Conservation (phyloP, 2,888 invertebrate genomes). For the Auanema freiburgensis region DNA sequence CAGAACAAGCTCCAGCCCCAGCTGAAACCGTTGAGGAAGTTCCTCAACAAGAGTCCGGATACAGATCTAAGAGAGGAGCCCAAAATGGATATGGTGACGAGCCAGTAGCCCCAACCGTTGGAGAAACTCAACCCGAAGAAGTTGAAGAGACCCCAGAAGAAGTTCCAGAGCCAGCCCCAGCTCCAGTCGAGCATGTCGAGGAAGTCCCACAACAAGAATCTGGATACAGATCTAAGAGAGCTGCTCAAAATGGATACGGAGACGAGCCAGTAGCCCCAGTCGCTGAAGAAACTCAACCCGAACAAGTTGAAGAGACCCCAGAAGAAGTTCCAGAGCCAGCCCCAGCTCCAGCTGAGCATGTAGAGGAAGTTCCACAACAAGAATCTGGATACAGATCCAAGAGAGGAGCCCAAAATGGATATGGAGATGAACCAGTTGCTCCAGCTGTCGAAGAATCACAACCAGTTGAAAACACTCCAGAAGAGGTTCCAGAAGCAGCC, state of each 20-base stretch:
- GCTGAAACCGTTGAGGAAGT: constrained; percentile 20
- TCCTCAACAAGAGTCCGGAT: constrained; percentile 16
- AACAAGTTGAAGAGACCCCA: no score
- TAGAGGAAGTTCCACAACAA: no score
- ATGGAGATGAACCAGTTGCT: constrained; percentile 14
- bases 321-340: no score
- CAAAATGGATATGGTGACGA: constrained; percentile 38
- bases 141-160: constrained; percentile 27
- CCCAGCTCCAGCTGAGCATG: no score
- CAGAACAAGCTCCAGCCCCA: constrained; percentile 21
- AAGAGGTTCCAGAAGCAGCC: constrained; percentile 21
- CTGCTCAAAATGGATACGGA: no score
- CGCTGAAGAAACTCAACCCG: no score
- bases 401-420: no score
- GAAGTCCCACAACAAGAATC: constrained; percentile 18
- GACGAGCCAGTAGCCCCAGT: no score
- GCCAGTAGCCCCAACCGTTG: constrained; percentile 24
- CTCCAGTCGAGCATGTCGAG: constrained; percentile 17
- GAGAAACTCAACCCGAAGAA: constrained; percentile 20
- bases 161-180: constrained; percentile 21
- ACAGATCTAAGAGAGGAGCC: constrained; percentile 26
- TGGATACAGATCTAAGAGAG: constrained; percentile 23
- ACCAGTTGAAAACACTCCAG: constrained; percentile 19
- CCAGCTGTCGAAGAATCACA: constrained; percentile 11
- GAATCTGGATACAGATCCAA: no score